These are phyloP conservation scores for Drosophila affinis DNA, from an alignment of 2,888 invertebrate species.

Conservation along the genomic window DNA sequence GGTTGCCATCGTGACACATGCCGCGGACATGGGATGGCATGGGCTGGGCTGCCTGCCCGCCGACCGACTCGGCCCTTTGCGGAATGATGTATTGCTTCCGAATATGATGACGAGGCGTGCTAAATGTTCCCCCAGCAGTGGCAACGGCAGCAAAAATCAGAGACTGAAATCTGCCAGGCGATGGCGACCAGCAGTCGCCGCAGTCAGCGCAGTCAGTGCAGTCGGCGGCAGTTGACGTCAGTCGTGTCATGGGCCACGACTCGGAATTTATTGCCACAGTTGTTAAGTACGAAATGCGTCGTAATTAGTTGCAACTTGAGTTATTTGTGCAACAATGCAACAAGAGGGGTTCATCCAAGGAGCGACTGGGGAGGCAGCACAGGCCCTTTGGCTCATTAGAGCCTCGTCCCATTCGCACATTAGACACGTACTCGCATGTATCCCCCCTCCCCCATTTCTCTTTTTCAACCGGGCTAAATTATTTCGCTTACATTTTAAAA, in stretches of 20 bases:
- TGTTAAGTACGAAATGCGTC: slow-evolving; percentile 77
- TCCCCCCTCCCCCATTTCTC: slow-evolving; percentile 34
- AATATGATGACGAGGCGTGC: slow-evolving; percentile 79
- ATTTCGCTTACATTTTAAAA: slow-evolving; percentile 72
- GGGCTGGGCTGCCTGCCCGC: slow-evolving; percentile 1
- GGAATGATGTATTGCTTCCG: slow-evolving; percentile 78
- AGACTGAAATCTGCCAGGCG: slow-evolving; percentile 53
- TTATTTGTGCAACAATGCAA: slow-evolving; percentile 78
- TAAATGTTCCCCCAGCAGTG: slow-evolving; percentile 53
- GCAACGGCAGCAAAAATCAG: slow-evolving; percentile 23
- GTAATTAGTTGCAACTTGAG: slow-evolving; percentile 80
- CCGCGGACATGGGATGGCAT: slow-evolving; percentile 45
- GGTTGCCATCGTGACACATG: slow-evolving; percentile 74
- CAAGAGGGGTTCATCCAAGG: not conserved
- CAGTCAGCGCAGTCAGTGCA: slow-evolving; percentile 31
- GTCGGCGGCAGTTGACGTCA: slow-evolving; percentile 38
- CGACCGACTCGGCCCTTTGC: slow-evolving; percentile 30
- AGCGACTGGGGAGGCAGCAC: slow-evolving; percentile 4
- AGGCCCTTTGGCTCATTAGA: slow-evolving; percentile 55
- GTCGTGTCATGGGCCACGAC: slow-evolving; percentile 75
- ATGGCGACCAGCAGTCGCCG: slow-evolving; percentile 51
- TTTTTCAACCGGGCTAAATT: slow-evolving; percentile 21
- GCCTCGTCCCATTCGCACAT: slow-evolving; percentile 66
- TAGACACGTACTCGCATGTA: slow-evolving; percentile 65
- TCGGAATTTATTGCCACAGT: slow-evolving; percentile 76